A percentile compares a stretch with the other conserved stretches of the same genome.
Evolutionary conservation across 2,797 vertebrate genomes (phyloP).

Genomic region (Sebastes kiyomatsui): DNA sequence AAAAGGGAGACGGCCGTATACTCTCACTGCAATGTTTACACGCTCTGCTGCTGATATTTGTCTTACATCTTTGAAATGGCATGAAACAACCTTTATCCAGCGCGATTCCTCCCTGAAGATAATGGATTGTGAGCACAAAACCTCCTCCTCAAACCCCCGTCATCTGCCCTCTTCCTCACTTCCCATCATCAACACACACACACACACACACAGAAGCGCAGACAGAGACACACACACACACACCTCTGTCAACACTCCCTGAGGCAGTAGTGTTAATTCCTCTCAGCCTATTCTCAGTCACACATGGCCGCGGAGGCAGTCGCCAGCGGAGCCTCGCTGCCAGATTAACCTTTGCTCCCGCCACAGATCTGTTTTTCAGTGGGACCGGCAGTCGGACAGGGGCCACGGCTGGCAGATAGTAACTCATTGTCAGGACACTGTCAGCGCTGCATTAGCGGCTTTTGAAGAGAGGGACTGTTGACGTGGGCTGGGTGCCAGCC

Average conservation of each 20-base stretch:
- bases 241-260: conserved; percentile 73
- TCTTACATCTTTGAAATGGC: conserved; percentile 75
- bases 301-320: conserved; percentile 69
- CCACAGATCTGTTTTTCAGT: conserved; percentile 78
- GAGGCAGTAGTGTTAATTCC: conserved; percentile 73
- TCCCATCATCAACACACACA: conserved; percentile 46
- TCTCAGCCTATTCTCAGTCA: conserved; percentile 78
- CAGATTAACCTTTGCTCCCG: conserved; percentile 80
- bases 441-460: conserved; percentile 65
- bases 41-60: conserved; percentile 72
- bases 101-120: conserved; percentile 66
- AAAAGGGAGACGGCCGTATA: conserved; percentile 51
- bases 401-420: conserved; percentile 70
- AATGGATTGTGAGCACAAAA: conserved; percentile 76
- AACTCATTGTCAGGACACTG: conserved; percentile 78
- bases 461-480: conserved; percentile 77
- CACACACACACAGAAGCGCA: conserved; percentile 1
- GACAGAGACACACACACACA: conserved; percentile 29
- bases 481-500: conserved; percentile 74
- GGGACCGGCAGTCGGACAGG: conserved; percentile 55
- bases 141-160: conserved; percentile 55
- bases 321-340: conserved; percentile 69
- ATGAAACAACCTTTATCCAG: conserved; percentile 75
- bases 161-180: conserved; percentile 51
- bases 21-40: conserved; percentile 67